Base-by-base conservation (phyloP, 2,113 vertebrate species). In the Etia nguti region DNA sequence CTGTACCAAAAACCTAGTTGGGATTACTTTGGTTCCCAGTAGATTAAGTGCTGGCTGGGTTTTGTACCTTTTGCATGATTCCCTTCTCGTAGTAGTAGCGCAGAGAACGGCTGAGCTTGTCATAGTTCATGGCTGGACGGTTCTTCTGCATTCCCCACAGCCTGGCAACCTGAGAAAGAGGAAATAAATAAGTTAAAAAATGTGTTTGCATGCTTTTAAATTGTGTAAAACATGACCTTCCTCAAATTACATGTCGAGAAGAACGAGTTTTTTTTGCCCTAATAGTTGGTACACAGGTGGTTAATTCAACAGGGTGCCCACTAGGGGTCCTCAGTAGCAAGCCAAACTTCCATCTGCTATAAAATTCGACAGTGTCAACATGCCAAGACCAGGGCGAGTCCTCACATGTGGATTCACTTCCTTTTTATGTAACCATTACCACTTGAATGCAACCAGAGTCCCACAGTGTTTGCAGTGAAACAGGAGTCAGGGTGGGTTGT, bases 101-200 rank as follows among this genome's bases (percentile, higher is more conserved):
- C 85, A 99, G 97, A 0, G 98, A 99, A 24, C 98, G 97, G 84
- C 98, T 99, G 94, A 99, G 96, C 93, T 99, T 99, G 97, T 99
- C 98, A 0, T 99, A 99, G 94, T 99, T 99, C 98, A 99, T 99
- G 96, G 98, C 98, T 13, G 98, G 98, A 86, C 98, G 97, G 96
- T 99, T 99, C 97, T 99, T 99, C 94, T 99, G 98, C 96, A 99
- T 98, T 18, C 98, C 98, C 98, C 99, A 99, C 54, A 99, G 97
- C 94, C 98, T 96, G 91, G 99, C 98, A 3, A 99, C 98, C 99
- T 99, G 96, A 88, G 87, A 29, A 16, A 18, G 41, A 1, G 3
- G 79, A 9, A 54, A 22, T 18, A 50, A 75, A 75, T 11, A 43
- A 75, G 43, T 75, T 1, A 31, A 77, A 50, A 4, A 29, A 12